phyloP scores from a whole-genome alignment of 2,113 vertebrate species.

The Tapirus terrestris region DNA sequence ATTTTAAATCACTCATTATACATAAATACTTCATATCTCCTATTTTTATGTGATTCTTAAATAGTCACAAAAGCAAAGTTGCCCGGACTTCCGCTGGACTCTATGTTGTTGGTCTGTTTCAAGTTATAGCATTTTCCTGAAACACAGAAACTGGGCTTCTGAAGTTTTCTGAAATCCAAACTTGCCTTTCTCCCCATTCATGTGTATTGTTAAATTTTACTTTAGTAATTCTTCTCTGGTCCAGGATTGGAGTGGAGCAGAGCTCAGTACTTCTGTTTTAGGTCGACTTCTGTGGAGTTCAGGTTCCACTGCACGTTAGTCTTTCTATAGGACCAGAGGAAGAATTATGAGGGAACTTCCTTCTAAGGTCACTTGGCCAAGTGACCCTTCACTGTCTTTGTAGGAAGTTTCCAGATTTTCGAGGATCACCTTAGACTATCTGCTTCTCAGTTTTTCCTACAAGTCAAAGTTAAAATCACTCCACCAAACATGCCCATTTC shows the following conservation, averaged over 20 bases:
- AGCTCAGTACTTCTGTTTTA: background rate
- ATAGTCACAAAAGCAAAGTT: background rate
- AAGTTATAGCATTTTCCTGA: background rate
- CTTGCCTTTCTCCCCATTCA: background rate
- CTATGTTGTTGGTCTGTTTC: background rate
- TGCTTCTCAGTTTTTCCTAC: background rate
- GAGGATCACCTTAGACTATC: background rate
- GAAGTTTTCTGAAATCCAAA: background rate
- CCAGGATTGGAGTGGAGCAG: no score
- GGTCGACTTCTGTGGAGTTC: background rate
- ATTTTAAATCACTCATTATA: background rate
- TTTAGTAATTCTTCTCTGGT: background rate
- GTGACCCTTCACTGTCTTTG: background rate
- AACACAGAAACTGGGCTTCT: background rate
- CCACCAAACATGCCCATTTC: background rate
- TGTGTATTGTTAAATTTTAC: background rate
- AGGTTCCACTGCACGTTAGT: fast-evolving
- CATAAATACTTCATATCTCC: background rate
- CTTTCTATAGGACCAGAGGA: background rate
- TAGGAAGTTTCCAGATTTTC: background rate
- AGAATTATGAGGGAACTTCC: background rate
- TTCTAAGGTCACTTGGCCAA: background rate
- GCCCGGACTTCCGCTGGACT: background rate
- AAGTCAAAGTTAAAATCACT: background rate
- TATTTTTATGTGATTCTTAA: background rate